These are phyloP conservation scores for Struthidea cinerea DNA, from an alignment of 2,113 vertebrate genomes.

Conservation along the genomic window DNA sequence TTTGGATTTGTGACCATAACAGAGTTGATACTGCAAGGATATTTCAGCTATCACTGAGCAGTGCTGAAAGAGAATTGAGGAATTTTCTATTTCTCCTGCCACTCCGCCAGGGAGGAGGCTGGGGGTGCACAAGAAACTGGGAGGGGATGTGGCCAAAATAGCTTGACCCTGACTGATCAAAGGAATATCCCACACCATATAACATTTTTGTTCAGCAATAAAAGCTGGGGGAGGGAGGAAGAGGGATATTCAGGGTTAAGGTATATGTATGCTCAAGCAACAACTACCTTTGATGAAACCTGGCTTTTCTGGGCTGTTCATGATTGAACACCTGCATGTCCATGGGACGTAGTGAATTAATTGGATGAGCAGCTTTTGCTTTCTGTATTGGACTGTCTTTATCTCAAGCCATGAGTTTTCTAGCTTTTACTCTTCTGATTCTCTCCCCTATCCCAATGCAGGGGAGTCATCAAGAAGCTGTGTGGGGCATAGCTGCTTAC, in stretches of 20 bases:
- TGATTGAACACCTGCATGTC: background rate
- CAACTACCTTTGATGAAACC: fast-evolving
- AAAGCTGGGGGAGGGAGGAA: background rate
- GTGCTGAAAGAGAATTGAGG: background rate
- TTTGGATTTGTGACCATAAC: background rate
- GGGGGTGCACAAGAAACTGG: background rate
- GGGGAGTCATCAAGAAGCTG: background rate
- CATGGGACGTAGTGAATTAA: background rate
- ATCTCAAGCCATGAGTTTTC: background rate
- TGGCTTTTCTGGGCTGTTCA: background rate
- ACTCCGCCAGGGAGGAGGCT: fast-evolving
- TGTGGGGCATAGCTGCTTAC: too few species aligned
- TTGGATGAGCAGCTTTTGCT: background rate
- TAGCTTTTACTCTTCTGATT: background rate
- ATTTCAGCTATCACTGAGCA: background rate
- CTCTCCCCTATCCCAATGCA: fast-evolving
- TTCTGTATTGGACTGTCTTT: background rate
- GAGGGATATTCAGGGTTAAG: fast-evolving
- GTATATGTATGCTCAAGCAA: background rate
- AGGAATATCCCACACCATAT: background rate
- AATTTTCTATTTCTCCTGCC: background rate
- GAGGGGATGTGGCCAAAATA: background rate
- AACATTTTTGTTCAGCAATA: background rate
- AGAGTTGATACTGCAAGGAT: background rate
- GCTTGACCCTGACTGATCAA: background rate